Percentiles rank a stretch among this genome's conserved stretches.
Conservation (phyloP, 2,797 vertebrate species). For the Rhinophrynus dorsalis region DNA sequence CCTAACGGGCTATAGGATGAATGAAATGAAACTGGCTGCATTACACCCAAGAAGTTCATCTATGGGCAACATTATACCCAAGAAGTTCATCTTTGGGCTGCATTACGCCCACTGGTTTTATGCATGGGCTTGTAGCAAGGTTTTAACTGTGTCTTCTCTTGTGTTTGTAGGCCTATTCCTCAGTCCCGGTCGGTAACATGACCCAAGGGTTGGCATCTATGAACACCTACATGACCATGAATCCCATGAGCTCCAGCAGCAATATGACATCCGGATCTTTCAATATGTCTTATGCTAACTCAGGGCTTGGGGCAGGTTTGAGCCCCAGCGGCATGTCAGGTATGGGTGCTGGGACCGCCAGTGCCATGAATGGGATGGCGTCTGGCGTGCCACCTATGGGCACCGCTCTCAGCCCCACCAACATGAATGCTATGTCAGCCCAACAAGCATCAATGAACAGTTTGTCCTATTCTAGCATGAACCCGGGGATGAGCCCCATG, state of each 20-base stretch:
- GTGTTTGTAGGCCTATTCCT: constrained; percentile 80
- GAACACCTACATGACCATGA: constrained; percentile 88
- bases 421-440: constrained; percentile 81
- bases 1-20: too few species aligned
- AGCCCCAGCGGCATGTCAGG: constrained; percentile 78
- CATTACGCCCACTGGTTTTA: too few species aligned
- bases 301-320: constrained; percentile 76
- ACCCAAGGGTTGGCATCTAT: constrained; percentile 87
- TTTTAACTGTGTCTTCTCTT: constrained; percentile 30
- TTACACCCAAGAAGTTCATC: too few species aligned
- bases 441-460: constrained; percentile 83
- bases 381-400: constrained; percentile 83
- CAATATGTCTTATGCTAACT: constrained; percentile 86
- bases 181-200: constrained; percentile 87
- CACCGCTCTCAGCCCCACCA: constrained; percentile 79
- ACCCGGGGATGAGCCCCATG: constrained; percentile 89
- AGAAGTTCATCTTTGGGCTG: too few species aligned
- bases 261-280: constrained; percentile 85
- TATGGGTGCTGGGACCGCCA: constrained; percentile 74
- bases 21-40: too few species aligned
- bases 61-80: too few species aligned
- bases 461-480: constrained; percentile 85
- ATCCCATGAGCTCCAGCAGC: constrained; percentile 81
- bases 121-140: too few species aligned
- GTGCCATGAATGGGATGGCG: constrained; percentile 81